Percentiles rank a stretch among this genome's conserved stretches.
These are phyloP conservation scores for Patiria miniata DNA, from an alignment of 35 echinoderm and acorn worm genomes.

Conservation along the genomic window DNA sequence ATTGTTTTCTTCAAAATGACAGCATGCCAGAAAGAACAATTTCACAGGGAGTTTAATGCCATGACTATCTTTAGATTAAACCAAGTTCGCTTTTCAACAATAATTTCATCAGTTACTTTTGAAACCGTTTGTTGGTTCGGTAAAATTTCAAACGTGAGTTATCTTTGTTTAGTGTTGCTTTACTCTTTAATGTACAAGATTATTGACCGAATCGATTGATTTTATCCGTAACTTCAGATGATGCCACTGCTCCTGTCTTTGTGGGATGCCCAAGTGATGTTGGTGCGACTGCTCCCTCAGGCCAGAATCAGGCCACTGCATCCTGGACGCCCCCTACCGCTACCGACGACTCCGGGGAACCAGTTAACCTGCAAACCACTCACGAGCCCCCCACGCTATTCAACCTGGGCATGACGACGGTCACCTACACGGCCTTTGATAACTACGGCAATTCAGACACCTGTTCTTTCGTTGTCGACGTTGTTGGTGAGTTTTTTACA, in stretches of 20 bases:
- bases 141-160: not conserved
- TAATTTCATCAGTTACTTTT: too few relatives aligned
- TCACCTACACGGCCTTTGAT: conserved; percentile 22
- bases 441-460: not conserved
- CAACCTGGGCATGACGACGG: not conserved
- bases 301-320: not conserved
- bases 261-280: not conserved
- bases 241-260: not conserved
- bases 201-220: too few relatives aligned
- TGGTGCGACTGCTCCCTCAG: not conserved
- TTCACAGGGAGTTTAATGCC: too few relatives aligned
- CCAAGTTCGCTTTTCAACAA: too few relatives aligned
- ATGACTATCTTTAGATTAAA: too few relatives aligned
- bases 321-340: not conserved
- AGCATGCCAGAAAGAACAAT: too few relatives aligned
- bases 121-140: not conserved
- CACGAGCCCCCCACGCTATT: not conserved
- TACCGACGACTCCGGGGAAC: conserved; percentile 20
- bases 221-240: not conserved
- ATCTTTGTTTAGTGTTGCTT: too few relatives aligned
- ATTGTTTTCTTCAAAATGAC: too few relatives aligned
- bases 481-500: conserved; percentile 1
- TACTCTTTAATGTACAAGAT: too few relatives aligned
- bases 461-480: not conserved
- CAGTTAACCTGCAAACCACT: not conserved